These are phyloP conservation scores for Panthera uncia DNA, from an alignment of 2,113 vertebrate genomes.

Conservation along the genomic window DNA sequence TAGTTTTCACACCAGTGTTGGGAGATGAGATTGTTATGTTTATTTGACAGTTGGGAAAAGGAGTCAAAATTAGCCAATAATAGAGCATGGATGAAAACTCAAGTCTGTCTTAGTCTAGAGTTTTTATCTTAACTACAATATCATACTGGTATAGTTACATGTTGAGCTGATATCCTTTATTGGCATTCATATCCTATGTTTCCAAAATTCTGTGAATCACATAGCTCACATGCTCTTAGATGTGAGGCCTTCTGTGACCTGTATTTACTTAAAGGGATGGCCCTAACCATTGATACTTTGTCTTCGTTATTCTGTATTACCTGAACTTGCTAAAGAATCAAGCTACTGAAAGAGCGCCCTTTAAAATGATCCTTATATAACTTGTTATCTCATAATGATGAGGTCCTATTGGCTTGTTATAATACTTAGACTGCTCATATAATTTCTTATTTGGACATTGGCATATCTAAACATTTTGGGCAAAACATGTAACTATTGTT, in stretches of 20 bases:
- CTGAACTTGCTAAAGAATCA: not conserved
- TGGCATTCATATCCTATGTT: not conserved
- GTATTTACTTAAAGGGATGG: not conserved
- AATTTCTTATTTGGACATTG: not conserved
- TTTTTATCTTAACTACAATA: not conserved
- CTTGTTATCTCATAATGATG: not conserved
- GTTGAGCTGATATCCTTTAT: not conserved
- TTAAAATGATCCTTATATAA: not conserved
- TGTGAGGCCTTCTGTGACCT: not conserved
- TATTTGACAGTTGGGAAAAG: not conserved
- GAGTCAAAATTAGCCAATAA: not conserved
- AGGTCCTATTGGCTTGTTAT: not conserved
- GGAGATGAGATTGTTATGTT: not conserved
- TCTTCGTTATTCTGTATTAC: not conserved
- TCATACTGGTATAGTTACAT: not conserved
- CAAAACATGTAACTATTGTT: not conserved
- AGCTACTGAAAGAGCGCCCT: not conserved
- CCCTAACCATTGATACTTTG: not conserved
- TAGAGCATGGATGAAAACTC: not conserved
- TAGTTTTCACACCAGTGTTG: not conserved
- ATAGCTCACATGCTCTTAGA: not conserved
- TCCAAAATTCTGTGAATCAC: not conserved
- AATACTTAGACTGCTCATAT: not conserved
- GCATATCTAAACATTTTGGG: not conserved
- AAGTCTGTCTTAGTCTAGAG: not conserved